phyloP scores from a whole-genome alignment of 2,888 invertebrate genomes.

The Dione juno region DNA sequence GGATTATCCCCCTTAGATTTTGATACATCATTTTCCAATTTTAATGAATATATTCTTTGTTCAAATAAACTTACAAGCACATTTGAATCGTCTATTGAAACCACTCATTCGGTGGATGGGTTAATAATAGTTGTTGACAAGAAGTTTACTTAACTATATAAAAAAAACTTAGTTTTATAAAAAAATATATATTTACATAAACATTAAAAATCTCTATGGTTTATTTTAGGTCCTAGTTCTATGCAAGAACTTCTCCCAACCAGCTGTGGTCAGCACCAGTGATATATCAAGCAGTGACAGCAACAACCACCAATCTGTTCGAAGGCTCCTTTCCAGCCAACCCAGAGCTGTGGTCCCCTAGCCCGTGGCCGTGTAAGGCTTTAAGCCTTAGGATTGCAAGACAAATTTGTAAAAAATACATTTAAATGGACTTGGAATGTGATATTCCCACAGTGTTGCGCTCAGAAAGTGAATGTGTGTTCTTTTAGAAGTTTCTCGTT shows the following conservation, averaged over 20 bases:
- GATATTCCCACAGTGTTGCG: background rate
- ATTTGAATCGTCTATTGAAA: too few species aligned
- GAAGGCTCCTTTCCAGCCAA: conserved; percentile 70
- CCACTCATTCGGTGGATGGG: too few species aligned
- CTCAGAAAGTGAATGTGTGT: conserved; percentile 6
- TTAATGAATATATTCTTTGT: too few species aligned
- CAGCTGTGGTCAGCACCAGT: conserved; percentile 74
- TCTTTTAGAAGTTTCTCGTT: background rate
- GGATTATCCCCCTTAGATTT: too few species aligned
- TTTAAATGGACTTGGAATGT: background rate
- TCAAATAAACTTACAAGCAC: too few species aligned
- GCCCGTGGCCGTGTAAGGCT: conserved; percentile 70
- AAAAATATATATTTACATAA: too few species aligned
- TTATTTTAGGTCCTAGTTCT: conserved; percentile 68
- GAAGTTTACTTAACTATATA: too few species aligned
- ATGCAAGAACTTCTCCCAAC: conserved; percentile 79
- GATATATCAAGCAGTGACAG: conserved; percentile 79
- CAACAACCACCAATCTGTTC: conserved; percentile 77
- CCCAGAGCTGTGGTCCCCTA: conserved; percentile 70
- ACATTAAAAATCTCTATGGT: background rate
- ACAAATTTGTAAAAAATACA: conserved; percentile 6
- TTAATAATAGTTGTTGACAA: too few species aligned
- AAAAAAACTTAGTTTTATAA: too few species aligned
- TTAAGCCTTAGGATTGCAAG: background rate
- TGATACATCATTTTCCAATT: too few species aligned